phyloP scores from a whole-genome alignment of 2,113 vertebrate genomes.

The Platysternon megacephalum region DNA sequence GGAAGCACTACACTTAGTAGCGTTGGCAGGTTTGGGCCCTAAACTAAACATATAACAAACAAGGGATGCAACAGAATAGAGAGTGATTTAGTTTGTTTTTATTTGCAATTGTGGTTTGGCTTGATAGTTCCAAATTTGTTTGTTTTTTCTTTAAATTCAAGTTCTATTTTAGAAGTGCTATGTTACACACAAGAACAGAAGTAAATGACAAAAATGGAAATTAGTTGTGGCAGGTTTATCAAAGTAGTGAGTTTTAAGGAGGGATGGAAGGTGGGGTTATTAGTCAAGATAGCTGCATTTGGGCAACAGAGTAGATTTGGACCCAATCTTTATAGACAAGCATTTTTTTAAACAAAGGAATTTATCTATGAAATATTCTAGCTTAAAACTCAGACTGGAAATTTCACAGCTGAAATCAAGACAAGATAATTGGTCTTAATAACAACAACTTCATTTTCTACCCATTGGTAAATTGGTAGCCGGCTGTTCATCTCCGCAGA shows the following conservation, averaged over 20 bases:
- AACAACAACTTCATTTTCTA: slow-evolving; percentile 35
- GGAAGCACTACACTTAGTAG: background rate
- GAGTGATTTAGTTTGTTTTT: background rate
- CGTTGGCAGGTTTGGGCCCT: background rate
- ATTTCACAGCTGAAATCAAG: background rate
- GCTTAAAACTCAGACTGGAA: background rate
- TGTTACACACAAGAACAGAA: background rate
- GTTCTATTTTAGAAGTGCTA: background rate
- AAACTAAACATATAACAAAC: background rate
- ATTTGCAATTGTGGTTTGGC: background rate
- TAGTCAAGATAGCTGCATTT: background rate
- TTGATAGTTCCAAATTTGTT: background rate
- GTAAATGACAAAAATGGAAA: background rate
- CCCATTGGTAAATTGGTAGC: slow-evolving; percentile 12
- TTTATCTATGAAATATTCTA: background rate
- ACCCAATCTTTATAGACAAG: background rate
- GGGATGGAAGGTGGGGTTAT: background rate
- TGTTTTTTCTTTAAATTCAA: background rate
- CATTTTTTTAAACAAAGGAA: background rate
- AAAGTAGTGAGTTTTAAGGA: background rate
- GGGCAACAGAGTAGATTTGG: background rate
- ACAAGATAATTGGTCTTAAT: slow-evolving; percentile 29
- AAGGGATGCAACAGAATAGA: background rate
- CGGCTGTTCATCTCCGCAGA: slow-evolving; percentile 36
- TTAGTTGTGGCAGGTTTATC: background rate